Evolutionary conservation across 2,113 vertebrate genomes (phyloP).

Genomic region (Alethe diademata): DNA sequence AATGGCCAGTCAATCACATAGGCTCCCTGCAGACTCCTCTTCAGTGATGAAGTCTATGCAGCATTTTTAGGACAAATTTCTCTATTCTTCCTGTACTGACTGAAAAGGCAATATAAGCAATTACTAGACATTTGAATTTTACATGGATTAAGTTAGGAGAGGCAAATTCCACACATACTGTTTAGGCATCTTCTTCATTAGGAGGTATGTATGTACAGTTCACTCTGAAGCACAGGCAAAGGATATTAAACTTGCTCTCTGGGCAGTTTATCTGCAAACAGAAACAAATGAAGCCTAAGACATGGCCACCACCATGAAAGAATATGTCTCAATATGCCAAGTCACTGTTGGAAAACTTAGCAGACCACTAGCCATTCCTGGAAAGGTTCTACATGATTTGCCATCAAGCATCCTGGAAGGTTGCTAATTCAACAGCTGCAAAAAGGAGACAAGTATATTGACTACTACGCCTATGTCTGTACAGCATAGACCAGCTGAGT

Average conservation of each 20-base stretch:
- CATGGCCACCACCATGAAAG: background rate
- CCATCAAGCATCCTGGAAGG: background rate
- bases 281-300: slow-evolving; percentile 1
- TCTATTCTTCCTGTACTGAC: background rate
- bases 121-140: background rate
- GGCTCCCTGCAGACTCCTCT: background rate
- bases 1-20: background rate
- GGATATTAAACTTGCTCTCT: background rate
- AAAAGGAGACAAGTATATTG: background rate
- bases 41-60: background rate
- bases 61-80: background rate
- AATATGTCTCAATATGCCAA: background rate
- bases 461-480: background rate
- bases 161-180: background rate
- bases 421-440: background rate
- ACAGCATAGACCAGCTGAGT: background rate
- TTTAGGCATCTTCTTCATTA: slow-evolving; percentile 1
- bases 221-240: background rate
- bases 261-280: background rate
- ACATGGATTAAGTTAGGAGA: background rate
- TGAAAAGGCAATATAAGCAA: background rate
- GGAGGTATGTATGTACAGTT: background rate
- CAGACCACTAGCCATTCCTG: background rate
- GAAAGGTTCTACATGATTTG: background rate
- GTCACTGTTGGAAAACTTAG: background rate